Percentiles rank a stretch among this genome's conserved stretches.
These are phyloP conservation scores for Synaphobranchus kaupii DNA, from an alignment of 2,797 vertebrate species.

Conservation along the genomic window DNA sequence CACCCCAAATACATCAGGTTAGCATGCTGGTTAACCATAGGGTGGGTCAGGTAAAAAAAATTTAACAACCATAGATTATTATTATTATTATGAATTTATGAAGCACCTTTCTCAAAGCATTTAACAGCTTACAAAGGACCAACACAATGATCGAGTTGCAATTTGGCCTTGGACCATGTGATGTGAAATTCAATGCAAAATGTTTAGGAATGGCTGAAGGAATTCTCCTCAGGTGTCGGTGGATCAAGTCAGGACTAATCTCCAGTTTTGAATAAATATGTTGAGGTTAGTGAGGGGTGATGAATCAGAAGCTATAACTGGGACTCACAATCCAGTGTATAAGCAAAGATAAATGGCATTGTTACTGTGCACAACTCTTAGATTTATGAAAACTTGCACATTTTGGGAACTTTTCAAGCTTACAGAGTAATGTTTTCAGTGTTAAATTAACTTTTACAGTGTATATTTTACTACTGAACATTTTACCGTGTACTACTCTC, in stretches of 20 bases:
- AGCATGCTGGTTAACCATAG: not conserved
- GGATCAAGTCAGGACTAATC: conserved; percentile 18
- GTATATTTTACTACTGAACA: too few relatives aligned
- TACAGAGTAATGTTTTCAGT: too few relatives aligned
- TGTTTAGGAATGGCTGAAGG: not conserved
- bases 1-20: too few relatives aligned
- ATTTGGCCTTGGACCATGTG: not conserved
- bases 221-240: not conserved
- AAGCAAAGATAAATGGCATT: conserved; percentile 7
- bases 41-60: not conserved
- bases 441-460: too few relatives aligned
- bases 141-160: not conserved
- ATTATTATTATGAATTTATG: not conserved
- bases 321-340: not conserved
- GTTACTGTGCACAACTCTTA: not conserved
- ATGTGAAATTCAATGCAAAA: conserved; percentile 14
- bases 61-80: not conserved
- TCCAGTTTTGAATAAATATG: not conserved
- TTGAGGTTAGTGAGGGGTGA: not conserved
- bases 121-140: not conserved
- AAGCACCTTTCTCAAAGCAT: not conserved
- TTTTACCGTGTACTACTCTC: not conserved
- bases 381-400: not conserved
- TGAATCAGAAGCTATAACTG: not conserved
- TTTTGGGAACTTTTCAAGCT: not conserved